Percentiles rank a stretch among this genome's conserved stretches.
These are phyloP conservation scores for Probosciger aterrimus DNA, from an alignment of 2,113 vertebrate genomes.

Conservation along the genomic window DNA sequence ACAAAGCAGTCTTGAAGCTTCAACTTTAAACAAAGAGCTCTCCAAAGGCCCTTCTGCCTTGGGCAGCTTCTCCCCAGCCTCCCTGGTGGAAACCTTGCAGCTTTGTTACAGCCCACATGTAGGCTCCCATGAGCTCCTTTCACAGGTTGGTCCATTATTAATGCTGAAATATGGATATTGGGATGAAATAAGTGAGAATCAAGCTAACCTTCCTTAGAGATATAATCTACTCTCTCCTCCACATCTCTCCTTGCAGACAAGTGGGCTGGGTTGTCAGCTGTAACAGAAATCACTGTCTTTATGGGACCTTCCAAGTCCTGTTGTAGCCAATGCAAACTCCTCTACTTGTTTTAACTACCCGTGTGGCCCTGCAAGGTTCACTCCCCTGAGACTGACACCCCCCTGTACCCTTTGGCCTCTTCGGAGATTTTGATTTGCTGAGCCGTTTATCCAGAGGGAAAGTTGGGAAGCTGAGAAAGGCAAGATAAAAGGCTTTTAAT, in stretches of 20 bases:
- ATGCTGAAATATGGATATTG: neutral
- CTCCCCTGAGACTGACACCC: neutral
- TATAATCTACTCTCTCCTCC: neutral
- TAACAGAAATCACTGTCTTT: neutral
- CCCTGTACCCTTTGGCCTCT: neutral
- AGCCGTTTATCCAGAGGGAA: neutral
- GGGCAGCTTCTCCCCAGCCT: neutral
- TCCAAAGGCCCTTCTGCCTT: neutral
- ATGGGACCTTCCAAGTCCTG: neutral
- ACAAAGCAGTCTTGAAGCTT: neutral
- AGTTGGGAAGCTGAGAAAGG: neutral
- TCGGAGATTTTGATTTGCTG: neutral
- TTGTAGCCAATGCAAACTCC: neutral
- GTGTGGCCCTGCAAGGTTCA: neutral
- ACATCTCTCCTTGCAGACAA: neutral
- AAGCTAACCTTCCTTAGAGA: neutral
- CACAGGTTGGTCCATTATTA: neutral
- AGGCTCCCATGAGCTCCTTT: neutral
- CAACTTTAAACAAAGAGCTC: neutral
- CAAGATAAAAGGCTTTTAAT: neutral
- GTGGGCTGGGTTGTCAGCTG: rapidly evolving
- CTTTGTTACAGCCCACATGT: neutral
- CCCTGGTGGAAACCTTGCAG: neutral
- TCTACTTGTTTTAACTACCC: neutral
- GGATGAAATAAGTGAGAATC: neutral